Evolutionary conservation across 2,113 vertebrate species (phyloP).

Genomic region (Bubo bubo): DNA sequence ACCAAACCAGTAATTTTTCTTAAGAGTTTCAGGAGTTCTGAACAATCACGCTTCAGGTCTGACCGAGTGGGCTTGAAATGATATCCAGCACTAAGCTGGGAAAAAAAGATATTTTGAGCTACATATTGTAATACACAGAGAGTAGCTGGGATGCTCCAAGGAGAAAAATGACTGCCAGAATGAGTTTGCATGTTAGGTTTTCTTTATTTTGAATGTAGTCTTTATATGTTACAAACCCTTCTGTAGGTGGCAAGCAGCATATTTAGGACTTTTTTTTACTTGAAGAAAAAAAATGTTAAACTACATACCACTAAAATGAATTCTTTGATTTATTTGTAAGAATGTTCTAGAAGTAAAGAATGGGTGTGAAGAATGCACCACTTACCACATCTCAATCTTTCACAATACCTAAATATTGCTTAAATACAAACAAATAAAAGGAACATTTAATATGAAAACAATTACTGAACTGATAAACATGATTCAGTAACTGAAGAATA

Average conservation of each 20-base stretch:
- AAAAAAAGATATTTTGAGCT: not conserved
- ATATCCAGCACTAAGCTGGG: not conserved
- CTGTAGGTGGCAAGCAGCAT: not conserved
- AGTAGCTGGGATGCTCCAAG: not conserved
- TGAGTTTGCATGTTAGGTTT: not conserved
- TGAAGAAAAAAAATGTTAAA: not conserved
- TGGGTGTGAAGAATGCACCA: not conserved
- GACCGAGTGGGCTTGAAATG: not conserved
- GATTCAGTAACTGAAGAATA: not conserved
- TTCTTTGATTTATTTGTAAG: not conserved
- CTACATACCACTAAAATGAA: not conserved
- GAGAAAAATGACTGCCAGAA: not conserved
- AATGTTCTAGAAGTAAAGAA: not conserved
- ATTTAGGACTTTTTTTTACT: not conserved
- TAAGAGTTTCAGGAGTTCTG: not conserved
- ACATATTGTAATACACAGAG: not conserved
- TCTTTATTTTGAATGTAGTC: conserved; percentile 23
- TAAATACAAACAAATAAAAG: not conserved
- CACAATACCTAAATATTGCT: not conserved
- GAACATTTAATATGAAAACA: not conserved
- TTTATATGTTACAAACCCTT: not conserved
- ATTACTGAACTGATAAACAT: not conserved
- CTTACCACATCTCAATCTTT: not conserved
- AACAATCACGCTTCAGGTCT: not conserved
- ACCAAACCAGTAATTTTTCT: conserved; percentile 16